Base-by-base conservation (phyloP, 2,113 vertebrate species). In the Caranx melampygus region DNA sequence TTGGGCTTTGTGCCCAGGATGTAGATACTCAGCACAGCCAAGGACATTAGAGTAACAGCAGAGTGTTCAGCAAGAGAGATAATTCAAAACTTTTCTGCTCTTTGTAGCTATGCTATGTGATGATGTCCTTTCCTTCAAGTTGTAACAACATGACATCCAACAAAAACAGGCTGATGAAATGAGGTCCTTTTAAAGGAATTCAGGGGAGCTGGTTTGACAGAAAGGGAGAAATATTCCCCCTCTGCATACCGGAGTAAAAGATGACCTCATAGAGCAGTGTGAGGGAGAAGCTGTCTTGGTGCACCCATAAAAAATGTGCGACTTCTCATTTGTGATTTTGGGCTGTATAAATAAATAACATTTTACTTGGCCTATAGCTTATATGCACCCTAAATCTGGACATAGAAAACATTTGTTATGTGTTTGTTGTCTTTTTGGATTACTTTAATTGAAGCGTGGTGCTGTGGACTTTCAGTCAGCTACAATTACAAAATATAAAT, bases 1-100 rank as follows among this genome's bases (percentile, higher is more conserved):
- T 84, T 72, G 45, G 87, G 82, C 76, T 75, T 40, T 52, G 21
- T 49, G 78, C 87, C 87, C 78, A 82, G 84, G 75, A 62, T 87
- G 69, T 70, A 85, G 76, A 83, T 75, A 78, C 62, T 76, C 54
- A 77, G 58, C 51, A 65, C 59, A 74, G 79, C 55, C 79, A 83
- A 91, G 81, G 88, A 84, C 85, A 76, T 78, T 60, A 42, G 61
- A 82, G 68, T 47, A 85, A 74, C 80, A 78, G 71, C 44, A 16
- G 57, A 72, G 70, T 78, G 64, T 79, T 82, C 26, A 10, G 33
- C 64, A 49, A 62, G 44, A 70, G 40, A 67, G 26, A 58, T 60
- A 15, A 47, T 64, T 66, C 31, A 60, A 49, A 80, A 74, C 63
- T n/a, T 75, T 35, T n/a, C 12, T 57, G 26, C 52, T 55, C 44